Conservation (phyloP, 2,888 invertebrate genomes). For the Platycheirus rosarum region DNA sequence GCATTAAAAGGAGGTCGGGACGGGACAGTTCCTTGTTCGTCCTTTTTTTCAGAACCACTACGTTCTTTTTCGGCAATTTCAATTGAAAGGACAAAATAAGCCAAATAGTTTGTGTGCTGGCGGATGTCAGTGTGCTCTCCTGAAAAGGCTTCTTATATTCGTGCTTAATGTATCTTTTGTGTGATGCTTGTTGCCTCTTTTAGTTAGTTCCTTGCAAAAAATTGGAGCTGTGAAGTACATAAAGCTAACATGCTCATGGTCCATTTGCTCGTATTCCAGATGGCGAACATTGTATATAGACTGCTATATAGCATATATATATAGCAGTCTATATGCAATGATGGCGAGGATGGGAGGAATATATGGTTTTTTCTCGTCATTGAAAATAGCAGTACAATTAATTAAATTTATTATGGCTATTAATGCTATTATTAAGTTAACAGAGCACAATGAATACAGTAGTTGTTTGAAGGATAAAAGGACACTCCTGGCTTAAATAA, state of each 20-base stretch:
- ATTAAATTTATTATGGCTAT: too few species aligned
- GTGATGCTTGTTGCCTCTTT: slow-evolving; percentile 15
- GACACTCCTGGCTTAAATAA: too few species aligned
- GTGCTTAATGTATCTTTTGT: slow-evolving; percentile 65
- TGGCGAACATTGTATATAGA: too few species aligned
- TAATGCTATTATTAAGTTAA: too few species aligned
- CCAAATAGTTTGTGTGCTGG: slow-evolving; percentile 25
- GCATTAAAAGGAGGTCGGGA: slow-evolving; percentile 61
- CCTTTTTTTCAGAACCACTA: background rate
- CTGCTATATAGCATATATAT: too few species aligned
- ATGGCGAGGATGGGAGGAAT: too few species aligned
- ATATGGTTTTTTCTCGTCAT: too few species aligned
- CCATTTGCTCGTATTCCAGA: too few species aligned
- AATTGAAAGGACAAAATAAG: slow-evolving; percentile 47
- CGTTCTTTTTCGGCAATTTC: slow-evolving; percentile 41
- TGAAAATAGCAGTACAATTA: too few species aligned
- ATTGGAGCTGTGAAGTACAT: background rate
- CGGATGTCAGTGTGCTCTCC: slow-evolving; percentile 4
- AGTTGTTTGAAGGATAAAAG: too few species aligned
- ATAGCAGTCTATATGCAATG: too few species aligned
- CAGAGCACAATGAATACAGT: too few species aligned
- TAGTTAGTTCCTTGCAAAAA: background rate
- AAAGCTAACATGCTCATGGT: slow-evolving; percentile 1
- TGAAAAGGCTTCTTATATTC: slow-evolving; percentile 21
- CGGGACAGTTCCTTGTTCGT: slow-evolving; percentile 14